Percentiles rank a stretch among this genome's conserved stretches.
Evolutionary conservation across 2,113 vertebrate genomes (phyloP).

Genomic region (Antidorcas marsupialis): DNA sequence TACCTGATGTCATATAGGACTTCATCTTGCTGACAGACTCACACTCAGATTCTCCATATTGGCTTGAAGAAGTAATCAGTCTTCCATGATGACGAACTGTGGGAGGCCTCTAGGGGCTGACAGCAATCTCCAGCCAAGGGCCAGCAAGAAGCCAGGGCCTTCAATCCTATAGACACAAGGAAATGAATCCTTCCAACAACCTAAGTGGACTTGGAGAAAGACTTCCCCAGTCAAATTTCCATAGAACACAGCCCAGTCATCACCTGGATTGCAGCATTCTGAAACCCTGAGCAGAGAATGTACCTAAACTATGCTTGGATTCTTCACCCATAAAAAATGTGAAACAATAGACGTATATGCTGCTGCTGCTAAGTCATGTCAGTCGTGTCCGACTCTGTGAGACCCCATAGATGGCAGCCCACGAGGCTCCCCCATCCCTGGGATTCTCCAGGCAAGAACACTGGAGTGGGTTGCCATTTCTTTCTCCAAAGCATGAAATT

Average conservation of each 20-base stretch:
- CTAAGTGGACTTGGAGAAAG: background rate
- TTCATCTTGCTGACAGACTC: background rate
- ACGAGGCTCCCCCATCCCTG: no score
- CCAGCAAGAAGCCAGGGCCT: background rate
- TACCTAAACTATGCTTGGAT: background rate
- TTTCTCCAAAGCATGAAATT: no score
- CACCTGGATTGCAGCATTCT: background rate
- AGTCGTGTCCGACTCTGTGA: no score
- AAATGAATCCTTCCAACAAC: background rate
- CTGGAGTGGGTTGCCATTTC: no score
- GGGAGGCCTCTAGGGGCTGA: background rate
- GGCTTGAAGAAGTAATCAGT: background rate
- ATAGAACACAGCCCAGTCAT: background rate
- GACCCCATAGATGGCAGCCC: no score
- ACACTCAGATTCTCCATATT: background rate
- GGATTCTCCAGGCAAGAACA: no score
- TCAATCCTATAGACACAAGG: background rate
- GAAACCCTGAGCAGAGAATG: background rate
- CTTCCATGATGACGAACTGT: background rate
- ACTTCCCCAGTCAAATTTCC: background rate
- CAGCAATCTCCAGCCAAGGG: background rate
- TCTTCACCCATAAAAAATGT: background rate
- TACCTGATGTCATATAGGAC: background rate
- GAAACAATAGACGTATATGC: background rate
- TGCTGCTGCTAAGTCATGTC: no score